A percentile compares a stretch with the other conserved stretches of the same genome.
Conservation (phyloP, 2,113 vertebrate genomes). For the Irena cyanogastra region DNA sequence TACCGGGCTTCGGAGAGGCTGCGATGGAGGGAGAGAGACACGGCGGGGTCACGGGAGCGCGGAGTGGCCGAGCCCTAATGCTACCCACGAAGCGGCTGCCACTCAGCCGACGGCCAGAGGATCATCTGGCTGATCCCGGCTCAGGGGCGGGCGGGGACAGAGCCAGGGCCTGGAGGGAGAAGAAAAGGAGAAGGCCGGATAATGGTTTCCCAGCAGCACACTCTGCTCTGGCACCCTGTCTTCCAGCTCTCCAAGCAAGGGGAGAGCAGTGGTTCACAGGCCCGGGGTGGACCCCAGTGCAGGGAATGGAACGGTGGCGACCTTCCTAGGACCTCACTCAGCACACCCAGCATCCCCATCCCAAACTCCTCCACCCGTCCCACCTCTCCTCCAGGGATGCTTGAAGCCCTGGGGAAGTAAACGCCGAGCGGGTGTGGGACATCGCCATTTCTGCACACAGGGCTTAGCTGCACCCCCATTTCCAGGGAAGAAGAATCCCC, state of each 20-base stretch:
- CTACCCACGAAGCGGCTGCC: conserved; percentile 53
- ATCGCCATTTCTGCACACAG: background rate
- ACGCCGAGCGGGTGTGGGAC: background rate
- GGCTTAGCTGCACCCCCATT: background rate
- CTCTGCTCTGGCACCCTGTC: background rate
- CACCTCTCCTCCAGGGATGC: background rate
- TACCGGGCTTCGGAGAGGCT: conserved; percentile 52
- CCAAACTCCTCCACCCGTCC: background rate
- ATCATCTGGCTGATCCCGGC: conserved; percentile 69
- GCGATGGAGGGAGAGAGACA: background rate
- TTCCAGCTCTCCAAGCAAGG: background rate
- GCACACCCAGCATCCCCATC: background rate
- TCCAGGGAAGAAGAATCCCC: background rate
- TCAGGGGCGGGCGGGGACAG: conserved; percentile 38
- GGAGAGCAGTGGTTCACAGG: background rate
- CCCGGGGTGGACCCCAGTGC: rapidly evolving
- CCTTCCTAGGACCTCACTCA: background rate
- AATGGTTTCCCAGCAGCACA: background rate
- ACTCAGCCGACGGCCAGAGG: conserved; percentile 44
- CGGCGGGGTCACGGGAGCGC: conserved; percentile 26
- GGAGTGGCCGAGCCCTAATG: background rate
- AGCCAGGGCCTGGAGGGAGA: background rate
- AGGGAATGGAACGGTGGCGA: rapidly evolving
- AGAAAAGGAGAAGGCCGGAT: background rate
- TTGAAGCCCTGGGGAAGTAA: background rate